A percentile compares a stretch with the other conserved stretches of the same genome.
These are phyloP conservation scores for Pheosia gnoma DNA, from an alignment of 2,888 invertebrate genomes.

Conservation along the genomic window DNA sequence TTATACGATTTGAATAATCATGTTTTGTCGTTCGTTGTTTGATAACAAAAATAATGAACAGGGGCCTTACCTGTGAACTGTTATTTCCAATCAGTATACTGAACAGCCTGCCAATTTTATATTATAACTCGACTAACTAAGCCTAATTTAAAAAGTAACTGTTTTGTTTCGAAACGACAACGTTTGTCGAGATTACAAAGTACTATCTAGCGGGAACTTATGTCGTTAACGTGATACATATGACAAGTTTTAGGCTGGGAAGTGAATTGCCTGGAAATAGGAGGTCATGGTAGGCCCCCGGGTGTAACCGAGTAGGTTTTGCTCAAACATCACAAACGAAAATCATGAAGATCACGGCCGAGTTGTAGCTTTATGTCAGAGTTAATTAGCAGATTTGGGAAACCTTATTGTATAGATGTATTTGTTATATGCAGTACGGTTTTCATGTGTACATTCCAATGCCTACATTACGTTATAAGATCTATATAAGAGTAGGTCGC, in stretches of 20 bases:
- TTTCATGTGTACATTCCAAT: constrained; percentile 4
- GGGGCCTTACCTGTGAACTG: not conserved
- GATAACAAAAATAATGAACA: constrained; percentile 38
- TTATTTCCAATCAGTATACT: too few species aligned
- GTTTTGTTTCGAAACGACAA: too few species aligned
- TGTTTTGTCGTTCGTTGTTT: constrained; percentile 21
- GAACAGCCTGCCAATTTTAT: too few species aligned
- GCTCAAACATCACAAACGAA: constrained; percentile 29
- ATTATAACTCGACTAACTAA: too few species aligned
- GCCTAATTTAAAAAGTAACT: too few species aligned
- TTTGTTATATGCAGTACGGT: not conserved
- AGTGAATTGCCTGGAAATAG: too few species aligned
- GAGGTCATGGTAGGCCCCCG: too few species aligned
- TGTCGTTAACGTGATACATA: too few species aligned
- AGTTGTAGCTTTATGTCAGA: constrained; percentile 12
- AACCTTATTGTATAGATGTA: not conserved
- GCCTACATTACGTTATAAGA: not conserved
- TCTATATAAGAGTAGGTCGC: not conserved
- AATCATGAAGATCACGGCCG: constrained; percentile 49
- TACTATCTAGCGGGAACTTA: too few species aligned
- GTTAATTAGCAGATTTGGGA: not conserved
- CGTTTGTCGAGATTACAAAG: too few species aligned
- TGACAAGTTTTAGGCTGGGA: too few species aligned
- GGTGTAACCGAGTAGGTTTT: constrained; percentile 7
- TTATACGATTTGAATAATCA: constrained; percentile 33